phyloP scores from a whole-genome alignment of 2,797 vertebrate genomes.

The Poeciliopsis paucimaculata region DNA sequence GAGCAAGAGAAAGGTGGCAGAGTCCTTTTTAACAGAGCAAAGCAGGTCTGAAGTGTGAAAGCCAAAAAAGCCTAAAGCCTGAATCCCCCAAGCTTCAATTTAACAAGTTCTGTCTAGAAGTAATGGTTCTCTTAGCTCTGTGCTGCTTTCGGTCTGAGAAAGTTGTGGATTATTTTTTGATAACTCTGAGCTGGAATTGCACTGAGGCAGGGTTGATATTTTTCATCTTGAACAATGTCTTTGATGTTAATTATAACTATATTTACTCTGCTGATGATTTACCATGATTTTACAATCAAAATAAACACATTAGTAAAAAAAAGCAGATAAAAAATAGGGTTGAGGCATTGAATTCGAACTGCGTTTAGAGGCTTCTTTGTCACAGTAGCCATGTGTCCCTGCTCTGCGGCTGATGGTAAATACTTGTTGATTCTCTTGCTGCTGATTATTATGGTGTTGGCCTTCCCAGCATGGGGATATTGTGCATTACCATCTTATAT shows the following conservation, averaged over 20 bases:
- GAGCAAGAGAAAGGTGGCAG: slow-evolving; percentile 24
- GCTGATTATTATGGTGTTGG: slow-evolving; percentile 33
- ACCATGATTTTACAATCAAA: neutral
- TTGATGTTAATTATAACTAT: neutral
- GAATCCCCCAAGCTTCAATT: slow-evolving; percentile 49
- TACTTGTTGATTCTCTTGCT: slow-evolving; percentile 20
- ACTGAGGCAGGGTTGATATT: neutral
- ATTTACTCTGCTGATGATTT: neutral
- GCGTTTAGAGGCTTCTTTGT: slow-evolving; percentile 5
- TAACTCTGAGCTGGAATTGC: neutral
- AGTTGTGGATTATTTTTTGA: slow-evolving; percentile 41
- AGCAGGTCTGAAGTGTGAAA: slow-evolving; percentile 30
- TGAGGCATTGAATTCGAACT: neutral
- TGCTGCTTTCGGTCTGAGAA: slow-evolving; percentile 9
- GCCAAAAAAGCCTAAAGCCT: slow-evolving; percentile 39
- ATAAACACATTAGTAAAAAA: neutral
- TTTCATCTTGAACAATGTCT: neutral
- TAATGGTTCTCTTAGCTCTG: slow-evolving; percentile 42
- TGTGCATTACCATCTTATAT: slow-evolving; percentile 55
- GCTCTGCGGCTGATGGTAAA: slow-evolving; percentile 21
- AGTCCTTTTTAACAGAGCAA: slow-evolving; percentile 14
- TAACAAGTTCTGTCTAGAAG: slow-evolving; percentile 46
- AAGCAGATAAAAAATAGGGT: neutral
- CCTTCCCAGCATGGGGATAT: slow-evolving; percentile 41
- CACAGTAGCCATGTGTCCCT: slow-evolving; percentile 2